Evolutionary conservation across 2,113 vertebrate genomes (phyloP).

Genomic region (Cebus imitator): DNA sequence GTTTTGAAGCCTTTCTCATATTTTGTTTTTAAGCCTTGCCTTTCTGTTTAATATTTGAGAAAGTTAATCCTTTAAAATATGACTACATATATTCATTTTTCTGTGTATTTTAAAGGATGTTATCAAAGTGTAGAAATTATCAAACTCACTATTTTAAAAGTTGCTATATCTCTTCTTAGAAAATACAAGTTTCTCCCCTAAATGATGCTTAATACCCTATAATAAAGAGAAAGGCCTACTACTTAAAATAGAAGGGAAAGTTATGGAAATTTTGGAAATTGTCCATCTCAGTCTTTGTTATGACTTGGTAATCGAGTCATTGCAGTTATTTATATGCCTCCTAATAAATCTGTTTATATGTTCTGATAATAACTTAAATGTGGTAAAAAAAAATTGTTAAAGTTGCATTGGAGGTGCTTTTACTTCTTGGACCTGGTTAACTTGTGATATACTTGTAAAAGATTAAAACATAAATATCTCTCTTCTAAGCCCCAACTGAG

Average conservation of each 20-base stretch:
- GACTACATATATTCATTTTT: conserved; percentile 14
- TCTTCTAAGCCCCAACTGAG: not conserved
- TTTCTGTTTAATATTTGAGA: conserved; percentile 30
- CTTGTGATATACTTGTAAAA: not conserved
- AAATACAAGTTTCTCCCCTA: conserved; percentile 13
- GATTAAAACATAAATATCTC: conserved; percentile 17
- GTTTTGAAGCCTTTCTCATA: not conserved
- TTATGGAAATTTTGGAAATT: conserved; percentile 1
- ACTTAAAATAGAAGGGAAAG: not conserved
- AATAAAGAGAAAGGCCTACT: not conserved
- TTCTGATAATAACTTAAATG: not conserved
- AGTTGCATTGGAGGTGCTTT: not conserved
- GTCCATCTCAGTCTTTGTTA: conserved; percentile 2
- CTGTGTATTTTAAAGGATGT: conserved; percentile 26
- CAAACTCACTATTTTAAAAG: conserved; percentile 11
- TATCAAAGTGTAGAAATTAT: conserved; percentile 10
- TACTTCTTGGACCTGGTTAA: not conserved
- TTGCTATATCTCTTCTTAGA: not conserved
- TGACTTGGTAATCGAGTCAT: conserved; percentile 12
- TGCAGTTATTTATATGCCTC: conserved; percentile 8
- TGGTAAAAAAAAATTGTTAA: conserved; percentile 9
- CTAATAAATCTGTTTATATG: not conserved
- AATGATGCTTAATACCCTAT: not conserved
- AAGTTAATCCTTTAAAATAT: conserved; percentile 41
- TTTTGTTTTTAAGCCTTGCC: conserved; percentile 31